phyloP scores from a whole-genome alignment of 2,888 invertebrate genomes.

The Harmothoe impar region DNA sequence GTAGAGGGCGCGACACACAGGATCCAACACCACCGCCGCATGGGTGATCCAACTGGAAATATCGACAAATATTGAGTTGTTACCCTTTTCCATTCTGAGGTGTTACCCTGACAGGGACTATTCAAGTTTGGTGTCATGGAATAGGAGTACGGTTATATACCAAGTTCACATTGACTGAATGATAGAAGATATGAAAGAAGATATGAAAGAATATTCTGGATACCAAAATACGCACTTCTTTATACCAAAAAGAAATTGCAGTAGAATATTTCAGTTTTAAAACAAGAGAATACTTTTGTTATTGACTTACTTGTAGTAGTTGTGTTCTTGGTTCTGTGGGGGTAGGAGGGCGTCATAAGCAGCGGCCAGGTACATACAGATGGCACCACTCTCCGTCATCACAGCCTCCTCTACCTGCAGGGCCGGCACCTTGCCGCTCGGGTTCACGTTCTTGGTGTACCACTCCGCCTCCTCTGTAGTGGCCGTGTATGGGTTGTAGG shows the following conservation, averaged over 20 bases:
- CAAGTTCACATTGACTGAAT: no score
- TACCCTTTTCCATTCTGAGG: no score
- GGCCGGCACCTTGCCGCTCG: constrained; percentile 9
- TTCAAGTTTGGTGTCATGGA: no score
- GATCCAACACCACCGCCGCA: constrained; percentile 20
- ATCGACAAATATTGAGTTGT: not conserved
- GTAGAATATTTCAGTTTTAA: no score
- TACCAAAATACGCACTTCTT: no score
- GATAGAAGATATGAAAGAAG: no score
- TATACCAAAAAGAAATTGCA: no score
- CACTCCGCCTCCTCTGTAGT: constrained; percentile 1
- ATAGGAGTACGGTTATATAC: no score
- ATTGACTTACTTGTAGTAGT: constrained; percentile 59
- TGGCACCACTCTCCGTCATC: constrained; percentile 55
- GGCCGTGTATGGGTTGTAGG: constrained; percentile 54
- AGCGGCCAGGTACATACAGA: constrained; percentile 57
- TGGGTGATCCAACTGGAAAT: constrained; percentile 47
- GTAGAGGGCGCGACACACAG: not conserved
- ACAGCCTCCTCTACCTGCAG: not conserved
- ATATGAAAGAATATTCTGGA: no score
- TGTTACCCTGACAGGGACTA: no score
- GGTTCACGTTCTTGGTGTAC: constrained; percentile 34
- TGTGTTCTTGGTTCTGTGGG: not conserved
- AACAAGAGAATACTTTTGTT: no score
- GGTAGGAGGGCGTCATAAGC: constrained; percentile 45